Base-by-base conservation (phyloP, 2,888 invertebrate genomes). In the Prosapia bicincta region DNA sequence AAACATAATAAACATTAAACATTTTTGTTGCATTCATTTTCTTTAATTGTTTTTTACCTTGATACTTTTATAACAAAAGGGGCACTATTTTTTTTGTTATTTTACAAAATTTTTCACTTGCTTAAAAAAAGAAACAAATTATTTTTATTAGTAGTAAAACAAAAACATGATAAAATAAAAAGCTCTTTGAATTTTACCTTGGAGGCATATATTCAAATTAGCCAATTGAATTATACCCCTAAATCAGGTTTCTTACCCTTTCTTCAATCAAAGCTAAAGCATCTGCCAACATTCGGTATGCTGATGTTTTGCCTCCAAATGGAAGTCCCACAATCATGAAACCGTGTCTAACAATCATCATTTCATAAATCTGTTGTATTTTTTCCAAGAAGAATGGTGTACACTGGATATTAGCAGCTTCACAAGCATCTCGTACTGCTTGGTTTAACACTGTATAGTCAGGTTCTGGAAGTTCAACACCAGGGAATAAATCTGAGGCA, bases 311-410 rank as follows among this genome's bases (percentile, higher is more conserved):
- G 6, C 97, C 96, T n/a, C 96, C 93, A 85, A 96, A 96, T 0
- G 98, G 96, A 54, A 90, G 85, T 0, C 98, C 98, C 0, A 97
- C 96, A 82, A 98, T 88, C 97, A 98, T 97, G 81, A 98, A 90
- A 0, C 97, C 97, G 84, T 97, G 97, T 25, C 97, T 88, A 0
- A 97, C 97, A 28, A 96, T 90, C 86, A 98, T 96, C 96, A 97
- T 97, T 85, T 98, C 97, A 84, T 94, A 97, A 7, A 97, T 88
- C 86, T 97, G 93, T 76, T 93, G 91, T n/a, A 93, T 88, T 85
- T 94, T 97, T 84, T 96, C 95, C 81, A 96, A 85, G 83, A 98
- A 97, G 86, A 94, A 92, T 0, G 90, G 89, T 0, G 93, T 94
- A 78, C 93, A 92, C 84, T 97, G 96, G 28, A 97, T 87, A 83